phyloP scores from a whole-genome alignment of 2,113 vertebrate species.

The Mormoops blainvillei region DNA sequence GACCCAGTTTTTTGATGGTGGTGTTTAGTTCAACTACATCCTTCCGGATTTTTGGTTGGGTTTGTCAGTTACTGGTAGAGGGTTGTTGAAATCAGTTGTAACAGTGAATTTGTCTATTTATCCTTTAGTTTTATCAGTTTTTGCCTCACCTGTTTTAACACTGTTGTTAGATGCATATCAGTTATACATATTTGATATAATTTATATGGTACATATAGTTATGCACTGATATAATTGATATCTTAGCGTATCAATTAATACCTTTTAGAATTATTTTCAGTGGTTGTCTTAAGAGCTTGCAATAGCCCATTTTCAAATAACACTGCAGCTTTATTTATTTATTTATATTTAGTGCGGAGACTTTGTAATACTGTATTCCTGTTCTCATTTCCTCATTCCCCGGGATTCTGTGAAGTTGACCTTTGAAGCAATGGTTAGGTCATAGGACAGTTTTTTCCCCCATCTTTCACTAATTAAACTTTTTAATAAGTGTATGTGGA shows the following conservation, averaged over 20 bases:
- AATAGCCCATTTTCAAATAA: not conserved
- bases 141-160: not conserved
- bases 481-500: not conserved
- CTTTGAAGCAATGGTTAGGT: conserved; percentile 86
- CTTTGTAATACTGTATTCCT: not conserved
- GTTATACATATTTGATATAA: not conserved
- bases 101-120: not conserved
- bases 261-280: not conserved
- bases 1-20: not conserved
- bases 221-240: not conserved
- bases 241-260: not conserved
- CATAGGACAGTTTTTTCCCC: not conserved
- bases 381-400: conserved; percentile 9
- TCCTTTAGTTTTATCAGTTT: not conserved
- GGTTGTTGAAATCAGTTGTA: not conserved
- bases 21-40: not conserved
- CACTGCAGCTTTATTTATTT: not conserved
- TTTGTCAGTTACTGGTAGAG: not conserved
- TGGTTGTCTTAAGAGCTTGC: not conserved
- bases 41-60: not conserved
- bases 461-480: not conserved
- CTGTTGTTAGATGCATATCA: not conserved
- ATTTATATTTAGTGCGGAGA: not conserved
- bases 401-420: conserved; percentile 84
- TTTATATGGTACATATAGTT: not conserved